These are phyloP conservation scores for Cantharis flavilabris DNA, from an alignment of 2,888 invertebrate species.

Conservation along the genomic window DNA sequence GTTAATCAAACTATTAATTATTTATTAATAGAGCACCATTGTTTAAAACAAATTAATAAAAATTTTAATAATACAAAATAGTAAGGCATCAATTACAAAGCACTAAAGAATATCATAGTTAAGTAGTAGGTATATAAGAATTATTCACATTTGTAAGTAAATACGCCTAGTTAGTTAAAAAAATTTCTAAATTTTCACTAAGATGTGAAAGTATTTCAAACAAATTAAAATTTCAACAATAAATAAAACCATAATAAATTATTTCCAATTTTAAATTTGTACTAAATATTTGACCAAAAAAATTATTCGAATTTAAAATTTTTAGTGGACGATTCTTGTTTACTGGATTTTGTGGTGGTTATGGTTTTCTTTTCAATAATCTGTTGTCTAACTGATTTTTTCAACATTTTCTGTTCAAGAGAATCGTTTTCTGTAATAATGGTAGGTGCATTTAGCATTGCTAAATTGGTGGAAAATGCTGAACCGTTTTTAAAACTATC, in stretches of 20 bases:
- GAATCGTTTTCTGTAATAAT: constrained; percentile 59
- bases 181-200: background rate
- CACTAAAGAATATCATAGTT: background rate
- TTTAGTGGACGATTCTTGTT: constrained; percentile 53
- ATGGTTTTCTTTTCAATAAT: constrained; percentile 71
- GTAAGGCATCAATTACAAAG: background rate
- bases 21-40: constrained; percentile 26
- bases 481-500: constrained; percentile 34
- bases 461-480: constrained; percentile 48
- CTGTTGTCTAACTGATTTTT: constrained; percentile 71
- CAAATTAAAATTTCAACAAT: background rate
- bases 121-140: background rate
- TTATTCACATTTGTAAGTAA: background rate
- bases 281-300: background rate
- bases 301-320: constrained; percentile 52
- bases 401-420: constrained; percentile 68
- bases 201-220: background rate
- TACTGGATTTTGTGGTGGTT: constrained; percentile 61
- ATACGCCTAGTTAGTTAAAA: background rate
- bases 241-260: constrained; percentile 4
- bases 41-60: constrained; percentile 5
- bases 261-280: background rate
- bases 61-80: background rate
- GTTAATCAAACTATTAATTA: constrained; percentile 33
- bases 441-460: constrained; percentile 49